A percentile compares a stretch with the other conserved stretches of the same genome.
phyloP scores from a whole-genome alignment of 2,888 invertebrate genomes.

The Leucoma salicis region DNA sequence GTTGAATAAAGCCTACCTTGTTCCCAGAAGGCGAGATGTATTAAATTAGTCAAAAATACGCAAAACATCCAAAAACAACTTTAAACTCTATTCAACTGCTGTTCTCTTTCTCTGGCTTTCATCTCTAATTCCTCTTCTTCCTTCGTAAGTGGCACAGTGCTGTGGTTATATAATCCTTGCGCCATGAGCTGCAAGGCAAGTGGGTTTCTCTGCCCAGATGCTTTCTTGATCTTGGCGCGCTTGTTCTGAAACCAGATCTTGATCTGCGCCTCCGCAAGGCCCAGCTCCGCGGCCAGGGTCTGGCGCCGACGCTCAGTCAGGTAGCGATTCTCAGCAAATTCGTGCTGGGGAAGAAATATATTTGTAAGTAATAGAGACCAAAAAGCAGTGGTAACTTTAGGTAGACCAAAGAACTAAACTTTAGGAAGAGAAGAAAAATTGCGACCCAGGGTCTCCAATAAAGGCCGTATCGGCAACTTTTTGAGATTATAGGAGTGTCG shows the following conservation, averaged over 20 bases:
- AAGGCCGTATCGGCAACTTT: too few species aligned
- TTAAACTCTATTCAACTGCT: constrained; percentile 58
- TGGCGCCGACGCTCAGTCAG: constrained; percentile 95
- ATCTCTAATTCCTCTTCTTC: constrained; percentile 87
- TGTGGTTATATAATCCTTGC: constrained; percentile 95
- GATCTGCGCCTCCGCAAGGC: constrained; percentile 97
- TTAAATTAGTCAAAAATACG: too few species aligned
- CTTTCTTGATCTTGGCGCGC: constrained; percentile 97
- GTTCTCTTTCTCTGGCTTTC: constrained; percentile 68
- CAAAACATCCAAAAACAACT: neutral
- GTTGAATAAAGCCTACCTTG: too few species aligned
- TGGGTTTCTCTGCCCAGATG: constrained; percentile 91
- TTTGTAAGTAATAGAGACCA: neutral
- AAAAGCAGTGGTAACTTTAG: too few species aligned
- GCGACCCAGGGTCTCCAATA: too few species aligned
- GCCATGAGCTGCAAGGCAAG: constrained; percentile 96
- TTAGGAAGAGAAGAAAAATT: too few species aligned
- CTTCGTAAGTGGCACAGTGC: constrained; percentile 83
- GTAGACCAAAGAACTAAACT: too few species aligned
- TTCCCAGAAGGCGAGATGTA: too few species aligned
- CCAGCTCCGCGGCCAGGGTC: constrained; percentile 93
- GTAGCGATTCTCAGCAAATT: constrained; percentile 96
- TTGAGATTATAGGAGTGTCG: too few species aligned
- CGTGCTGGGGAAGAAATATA: constrained; percentile 79
- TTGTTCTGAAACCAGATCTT: constrained; percentile 99